Conservation (phyloP, 2,113 vertebrate genomes). For the Pholis gunnellus region DNA sequence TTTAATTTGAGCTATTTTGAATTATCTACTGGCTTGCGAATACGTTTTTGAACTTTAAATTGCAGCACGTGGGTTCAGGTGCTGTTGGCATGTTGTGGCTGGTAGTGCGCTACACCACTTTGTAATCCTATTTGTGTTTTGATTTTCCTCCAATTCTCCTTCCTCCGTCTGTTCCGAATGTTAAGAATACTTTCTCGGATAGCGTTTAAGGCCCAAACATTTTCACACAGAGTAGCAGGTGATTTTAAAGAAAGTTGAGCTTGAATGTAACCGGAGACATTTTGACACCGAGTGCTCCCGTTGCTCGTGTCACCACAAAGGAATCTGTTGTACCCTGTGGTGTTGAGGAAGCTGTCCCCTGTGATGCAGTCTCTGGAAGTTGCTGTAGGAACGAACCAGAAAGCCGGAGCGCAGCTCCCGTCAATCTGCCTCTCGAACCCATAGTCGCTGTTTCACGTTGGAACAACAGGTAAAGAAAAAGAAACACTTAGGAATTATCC, state of each 20-base stretch:
- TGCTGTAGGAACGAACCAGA: constrained; percentile 92
- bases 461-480: constrained; percentile 36
- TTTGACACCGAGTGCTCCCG: not conserved
- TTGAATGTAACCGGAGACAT: not conserved
- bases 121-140: not conserved
- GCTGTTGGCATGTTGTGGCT: not conserved
- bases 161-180: not conserved
- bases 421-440: constrained; percentile 92
- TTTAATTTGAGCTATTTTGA: not conserved
- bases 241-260: not conserved
- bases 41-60: not conserved
- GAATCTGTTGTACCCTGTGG: constrained; percentile 88
- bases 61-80: not conserved
- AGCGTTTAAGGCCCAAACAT: not conserved
- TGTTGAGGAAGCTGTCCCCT: constrained; percentile 93
- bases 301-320: not conserved
- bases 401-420: constrained; percentile 90
- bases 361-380: constrained; percentile 89
- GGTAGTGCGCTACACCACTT: not conserved
- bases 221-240: not conserved
- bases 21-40: not conserved
- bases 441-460: constrained; percentile 86
- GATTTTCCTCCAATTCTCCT: not conserved
- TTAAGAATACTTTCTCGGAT: not conserved
- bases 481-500: not conserved